phyloP scores from a whole-genome alignment of 2,113 vertebrate species.

The Amphiprion ocellaris region DNA sequence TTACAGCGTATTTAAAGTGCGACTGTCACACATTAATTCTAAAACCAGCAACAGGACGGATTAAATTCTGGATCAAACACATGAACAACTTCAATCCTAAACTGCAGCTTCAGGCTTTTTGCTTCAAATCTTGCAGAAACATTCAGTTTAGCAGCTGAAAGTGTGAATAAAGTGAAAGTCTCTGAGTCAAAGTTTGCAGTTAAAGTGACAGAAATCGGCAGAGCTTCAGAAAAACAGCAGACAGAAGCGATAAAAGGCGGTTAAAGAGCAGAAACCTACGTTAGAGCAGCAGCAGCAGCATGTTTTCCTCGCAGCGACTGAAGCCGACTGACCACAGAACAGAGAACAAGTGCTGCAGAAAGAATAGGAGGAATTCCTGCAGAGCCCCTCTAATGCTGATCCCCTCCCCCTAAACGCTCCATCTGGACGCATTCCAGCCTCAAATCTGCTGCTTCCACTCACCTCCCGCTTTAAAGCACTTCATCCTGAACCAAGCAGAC shows the following conservation, averaged over 20 bases:
- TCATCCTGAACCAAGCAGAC: slow-evolving; percentile 51
- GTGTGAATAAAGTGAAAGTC: too few species aligned
- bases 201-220: too few species aligned
- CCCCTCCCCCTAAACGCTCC: slow-evolving; percentile 66
- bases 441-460: slow-evolving; percentile 46
- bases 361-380: slow-evolving; percentile 79
- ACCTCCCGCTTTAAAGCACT: slow-evolving; percentile 77
- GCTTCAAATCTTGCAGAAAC: too few species aligned
- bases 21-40: too few species aligned
- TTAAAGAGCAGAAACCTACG: slow-evolving; percentile 29
- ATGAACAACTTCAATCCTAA: too few species aligned
- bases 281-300: slow-evolving; percentile 50
- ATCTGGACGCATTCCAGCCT: slow-evolving; percentile 73
- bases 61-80: too few species aligned
- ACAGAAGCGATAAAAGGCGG: background rate
- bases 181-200: too few species aligned
- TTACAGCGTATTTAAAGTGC: too few species aligned
- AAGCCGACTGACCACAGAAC: slow-evolving; percentile 37
- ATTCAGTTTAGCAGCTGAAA: too few species aligned
- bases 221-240: too few species aligned
- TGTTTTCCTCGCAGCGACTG: slow-evolving; percentile 52
- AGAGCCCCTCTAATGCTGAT: slow-evolving; percentile 47
- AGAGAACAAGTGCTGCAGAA: slow-evolving; percentile 76
- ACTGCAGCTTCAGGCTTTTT: too few species aligned
- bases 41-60: too few species aligned